phyloP scores from a whole-genome alignment of 2,113 vertebrate species.

The Rallus limicola region DNA sequence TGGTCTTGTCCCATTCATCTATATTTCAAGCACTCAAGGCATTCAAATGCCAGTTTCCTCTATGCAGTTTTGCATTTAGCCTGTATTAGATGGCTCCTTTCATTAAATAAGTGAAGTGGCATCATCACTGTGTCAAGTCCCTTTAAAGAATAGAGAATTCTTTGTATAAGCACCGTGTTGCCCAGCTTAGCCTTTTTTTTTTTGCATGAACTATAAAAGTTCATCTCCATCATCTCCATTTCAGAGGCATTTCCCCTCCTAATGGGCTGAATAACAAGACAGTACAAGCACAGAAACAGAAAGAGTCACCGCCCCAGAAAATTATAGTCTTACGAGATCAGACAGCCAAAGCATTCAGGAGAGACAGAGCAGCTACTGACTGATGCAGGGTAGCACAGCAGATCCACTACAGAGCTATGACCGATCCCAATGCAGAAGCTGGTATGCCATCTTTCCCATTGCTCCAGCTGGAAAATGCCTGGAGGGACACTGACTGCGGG shows the following conservation, averaged over 20 bases:
- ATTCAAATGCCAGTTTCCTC: constrained; percentile 6
- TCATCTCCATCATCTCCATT: background rate
- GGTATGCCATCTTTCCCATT: fast-evolving
- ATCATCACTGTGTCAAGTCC: background rate
- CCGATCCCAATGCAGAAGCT: no score
- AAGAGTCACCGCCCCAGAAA: background rate
- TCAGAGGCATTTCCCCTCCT: background rate
- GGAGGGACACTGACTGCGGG: background rate
- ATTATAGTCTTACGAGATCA: background rate
- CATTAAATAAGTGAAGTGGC: constrained; percentile 13
- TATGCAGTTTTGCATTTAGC: background rate
- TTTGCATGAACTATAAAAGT: background rate
- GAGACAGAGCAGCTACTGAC: background rate
- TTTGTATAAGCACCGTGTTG: background rate
- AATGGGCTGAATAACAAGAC: background rate
- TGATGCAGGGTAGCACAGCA: background rate
- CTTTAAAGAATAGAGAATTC: background rate
- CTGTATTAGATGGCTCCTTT: background rate
- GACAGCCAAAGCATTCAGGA: background rate
- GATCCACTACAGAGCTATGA: background rate
- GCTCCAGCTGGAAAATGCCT: fast-evolving
- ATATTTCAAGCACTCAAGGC: constrained; percentile 5
- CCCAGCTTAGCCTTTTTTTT: background rate
- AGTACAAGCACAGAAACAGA: background rate
- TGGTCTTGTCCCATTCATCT: constrained; percentile 17